Conservation (phyloP, 92 coral and sea anemone genomes). For the Porites rus region DNA sequence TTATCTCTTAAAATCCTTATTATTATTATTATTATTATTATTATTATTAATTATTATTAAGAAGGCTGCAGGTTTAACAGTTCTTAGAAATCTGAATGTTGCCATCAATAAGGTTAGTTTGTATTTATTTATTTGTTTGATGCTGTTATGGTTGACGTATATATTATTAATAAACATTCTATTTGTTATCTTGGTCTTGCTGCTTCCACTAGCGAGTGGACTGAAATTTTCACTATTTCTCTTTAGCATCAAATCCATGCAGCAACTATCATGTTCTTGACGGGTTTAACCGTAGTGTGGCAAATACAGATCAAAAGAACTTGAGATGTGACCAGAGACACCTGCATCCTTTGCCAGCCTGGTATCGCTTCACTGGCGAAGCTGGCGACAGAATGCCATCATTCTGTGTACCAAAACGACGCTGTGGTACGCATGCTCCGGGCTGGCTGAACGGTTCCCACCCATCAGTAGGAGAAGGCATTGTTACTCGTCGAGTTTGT, state of each 20-base stretch:
- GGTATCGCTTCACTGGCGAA: constrained; percentile 16
- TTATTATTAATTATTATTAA: too few relatives aligned
- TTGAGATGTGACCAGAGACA: neutral
- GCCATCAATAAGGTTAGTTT: too few relatives aligned
- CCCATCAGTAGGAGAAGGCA: constrained; percentile 13
- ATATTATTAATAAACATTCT: too few relatives aligned
- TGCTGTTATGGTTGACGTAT: too few relatives aligned
- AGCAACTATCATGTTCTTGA: neutral
- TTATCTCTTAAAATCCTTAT: too few relatives aligned
- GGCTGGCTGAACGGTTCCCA: constrained; percentile 22
- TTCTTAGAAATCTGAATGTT: too few relatives aligned
- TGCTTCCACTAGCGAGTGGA: too few relatives aligned
- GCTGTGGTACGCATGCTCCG: constrained; percentile 41
- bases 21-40: too few relatives aligned
- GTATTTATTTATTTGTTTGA: too few relatives aligned
- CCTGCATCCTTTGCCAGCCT: neutral
- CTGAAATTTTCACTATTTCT: too few relatives aligned
- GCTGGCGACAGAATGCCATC: constrained; percentile 1
- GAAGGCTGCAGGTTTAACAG: too few relatives aligned
- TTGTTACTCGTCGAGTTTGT: constrained; percentile 17
- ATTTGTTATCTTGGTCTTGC: too few relatives aligned
- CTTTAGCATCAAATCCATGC: constrained; percentile 9
- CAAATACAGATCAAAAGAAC: neutral
- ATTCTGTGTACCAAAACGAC: neutral
- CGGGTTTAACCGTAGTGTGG: neutral